phyloP scores from a whole-genome alignment of 2,113 vertebrate genomes.

The Megaceryle maxima region DNA sequence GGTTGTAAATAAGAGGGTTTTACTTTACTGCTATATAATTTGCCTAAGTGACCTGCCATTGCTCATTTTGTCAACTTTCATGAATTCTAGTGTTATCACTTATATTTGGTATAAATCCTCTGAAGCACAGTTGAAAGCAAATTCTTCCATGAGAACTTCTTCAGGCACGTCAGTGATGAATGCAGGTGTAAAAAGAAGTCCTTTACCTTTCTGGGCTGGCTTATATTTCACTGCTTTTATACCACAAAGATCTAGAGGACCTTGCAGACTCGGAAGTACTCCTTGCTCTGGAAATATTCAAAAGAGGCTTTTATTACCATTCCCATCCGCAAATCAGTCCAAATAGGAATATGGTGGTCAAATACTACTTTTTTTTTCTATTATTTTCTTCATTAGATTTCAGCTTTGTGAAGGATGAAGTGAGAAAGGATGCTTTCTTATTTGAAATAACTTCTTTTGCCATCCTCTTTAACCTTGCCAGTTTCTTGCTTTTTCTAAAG shows the following conservation, averaged over 20 bases:
- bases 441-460: neutral
- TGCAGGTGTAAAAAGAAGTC: neutral
- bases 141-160: neutral
- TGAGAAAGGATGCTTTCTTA: neutral
- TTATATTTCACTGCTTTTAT: neutral
- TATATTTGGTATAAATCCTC: neutral
- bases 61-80: neutral
- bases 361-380: neutral
- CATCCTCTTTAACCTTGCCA: slow-evolving; percentile 8
- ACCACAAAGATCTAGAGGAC: neutral
- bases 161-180: neutral
- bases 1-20: neutral
- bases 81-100: neutral
- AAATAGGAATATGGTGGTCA: neutral
- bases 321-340: neutral
- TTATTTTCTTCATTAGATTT: neutral
- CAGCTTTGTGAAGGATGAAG: neutral
- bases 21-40: neutral
- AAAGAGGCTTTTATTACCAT: neutral
- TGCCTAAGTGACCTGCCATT: neutral
- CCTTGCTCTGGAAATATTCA: neutral
- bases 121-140: neutral
- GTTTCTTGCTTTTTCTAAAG: neutral
- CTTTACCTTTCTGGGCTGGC: neutral
- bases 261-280: neutral